Conservation (phyloP, 2,888 invertebrate species). For the Drosophila peninsularis region DNA sequence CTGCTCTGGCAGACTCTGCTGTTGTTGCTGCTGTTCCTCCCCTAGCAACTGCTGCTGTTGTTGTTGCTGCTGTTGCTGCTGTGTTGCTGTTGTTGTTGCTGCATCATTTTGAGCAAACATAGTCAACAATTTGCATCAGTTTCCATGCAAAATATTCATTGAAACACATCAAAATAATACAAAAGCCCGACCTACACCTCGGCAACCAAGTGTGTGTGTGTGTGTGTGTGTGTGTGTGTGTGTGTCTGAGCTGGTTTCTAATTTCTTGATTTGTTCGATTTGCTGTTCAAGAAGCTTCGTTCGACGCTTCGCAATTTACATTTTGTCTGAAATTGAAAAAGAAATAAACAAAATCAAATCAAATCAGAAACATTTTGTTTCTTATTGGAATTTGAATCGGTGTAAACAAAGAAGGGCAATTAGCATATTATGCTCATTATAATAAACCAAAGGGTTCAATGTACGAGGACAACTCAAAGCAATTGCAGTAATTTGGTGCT, state of each 20-base stretch:
- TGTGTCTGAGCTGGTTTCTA: conserved; percentile 41
- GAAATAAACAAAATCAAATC: conserved; percentile 1
- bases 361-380: conserved; percentile 26
- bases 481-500: conserved; percentile 35
- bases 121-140: conserved; percentile 37
- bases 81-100: conserved; percentile 23
- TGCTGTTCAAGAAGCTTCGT: conserved; percentile 34
- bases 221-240: background rate
- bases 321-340: conserved; percentile 48
- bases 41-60: conserved; percentile 9
- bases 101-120: conserved; percentile 70
- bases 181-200: conserved; percentile 42
- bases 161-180: conserved; percentile 9
- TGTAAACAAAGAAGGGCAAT: background rate
- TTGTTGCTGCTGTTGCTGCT: conserved; percentile 36
- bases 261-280: conserved; percentile 46
- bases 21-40: conserved; percentile 10
- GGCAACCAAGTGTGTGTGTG: background rate
- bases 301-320: conserved; percentile 51
- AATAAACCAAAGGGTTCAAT: conserved; percentile 7
- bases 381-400: conserved; percentile 1
- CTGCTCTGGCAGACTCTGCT: background rate
- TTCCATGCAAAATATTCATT: conserved; percentile 35
- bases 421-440: background rate
- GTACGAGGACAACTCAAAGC: conserved; percentile 26